Evolutionary conservation across 2,888 invertebrate species (phyloP).

Genomic region (Eilema griseolum): DNA sequence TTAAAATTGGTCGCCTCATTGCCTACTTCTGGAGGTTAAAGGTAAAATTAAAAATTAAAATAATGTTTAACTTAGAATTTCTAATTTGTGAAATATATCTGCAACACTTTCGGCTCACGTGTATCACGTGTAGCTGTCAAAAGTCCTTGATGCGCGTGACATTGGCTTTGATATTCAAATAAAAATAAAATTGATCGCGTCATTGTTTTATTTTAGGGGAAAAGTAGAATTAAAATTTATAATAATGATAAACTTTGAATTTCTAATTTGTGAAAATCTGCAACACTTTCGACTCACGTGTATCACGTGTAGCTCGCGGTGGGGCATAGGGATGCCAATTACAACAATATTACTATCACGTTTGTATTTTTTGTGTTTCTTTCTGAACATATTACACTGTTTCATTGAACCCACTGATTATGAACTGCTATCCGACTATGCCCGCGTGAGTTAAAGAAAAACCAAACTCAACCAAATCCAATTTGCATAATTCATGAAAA

Average conservation of each 20-base stretch:
- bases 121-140: conserved; percentile 34
- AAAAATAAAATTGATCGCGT: conserved; percentile 12
- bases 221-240: conserved; percentile 42
- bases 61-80: conserved; percentile 39
- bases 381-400: background rate
- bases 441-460: background rate
- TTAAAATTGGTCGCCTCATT: conserved; percentile 7
- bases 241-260: conserved; percentile 40
- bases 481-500: background rate
- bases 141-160: conserved; percentile 9
- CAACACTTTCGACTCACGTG: conserved; percentile 55
- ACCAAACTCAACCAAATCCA: background rate
- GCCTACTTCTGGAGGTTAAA: conserved; percentile 25
- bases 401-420: background rate
- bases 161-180: conserved; percentile 6
- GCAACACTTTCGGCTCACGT: conserved; percentile 54
- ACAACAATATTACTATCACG: background rate
- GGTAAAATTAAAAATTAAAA: conserved; percentile 43
- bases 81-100: conserved; percentile 26
- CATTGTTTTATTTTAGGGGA: conserved; percentile 19
- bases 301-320: conserved; percentile 46
- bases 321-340: conserved; percentile 31
- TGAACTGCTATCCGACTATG: no score
- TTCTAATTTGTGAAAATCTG: conserved; percentile 29
- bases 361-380: background rate